phyloP scores from a whole-genome alignment of 2,888 invertebrate genomes.

The Deilephila porcellus region DNA sequence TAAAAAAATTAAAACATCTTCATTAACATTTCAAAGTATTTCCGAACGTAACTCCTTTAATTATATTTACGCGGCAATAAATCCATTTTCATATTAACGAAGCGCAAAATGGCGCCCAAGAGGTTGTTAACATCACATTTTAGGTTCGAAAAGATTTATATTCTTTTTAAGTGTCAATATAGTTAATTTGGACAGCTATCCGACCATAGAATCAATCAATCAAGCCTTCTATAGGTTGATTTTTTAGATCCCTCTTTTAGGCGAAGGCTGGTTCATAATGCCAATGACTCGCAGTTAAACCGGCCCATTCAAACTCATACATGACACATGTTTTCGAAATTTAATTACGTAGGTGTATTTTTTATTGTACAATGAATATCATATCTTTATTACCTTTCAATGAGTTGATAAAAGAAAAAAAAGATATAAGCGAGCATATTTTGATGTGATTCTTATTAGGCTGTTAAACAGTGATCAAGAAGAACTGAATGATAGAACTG shows the following conservation, averaged over 20 bases:
- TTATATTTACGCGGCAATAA: background rate
- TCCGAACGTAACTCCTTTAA: background rate
- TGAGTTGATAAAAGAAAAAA: no score
- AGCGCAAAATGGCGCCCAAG: conserved; percentile 1
- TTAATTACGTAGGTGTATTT: conserved; percentile 21
- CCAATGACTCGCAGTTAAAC: conserved; percentile 51
- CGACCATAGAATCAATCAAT: conserved; percentile 44
- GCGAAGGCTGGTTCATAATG: conserved; percentile 51
- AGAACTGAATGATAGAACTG: no score
- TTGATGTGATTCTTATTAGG: no score
- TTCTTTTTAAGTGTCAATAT: conserved; percentile 34
- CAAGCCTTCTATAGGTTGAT: conserved; percentile 39
- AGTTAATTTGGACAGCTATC: conserved; percentile 40
- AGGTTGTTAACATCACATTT: conserved; percentile 23
- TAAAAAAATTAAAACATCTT: background rate
- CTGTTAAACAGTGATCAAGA: no score
- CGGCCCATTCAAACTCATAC: conserved; percentile 27
- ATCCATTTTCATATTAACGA: background rate
- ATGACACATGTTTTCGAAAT: conserved; percentile 25
- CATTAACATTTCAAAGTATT: background rate
- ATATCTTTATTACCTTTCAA: background rate
- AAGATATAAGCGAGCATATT: no score
- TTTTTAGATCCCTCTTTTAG: conserved; percentile 49
- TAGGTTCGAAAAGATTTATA: conserved; percentile 22
- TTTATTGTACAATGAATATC: background rate